Percentiles rank a stretch among this genome's conserved stretches.
phyloP scores from a whole-genome alignment of 2,113 vertebrate species.

The Nesogale talazaci region DNA sequence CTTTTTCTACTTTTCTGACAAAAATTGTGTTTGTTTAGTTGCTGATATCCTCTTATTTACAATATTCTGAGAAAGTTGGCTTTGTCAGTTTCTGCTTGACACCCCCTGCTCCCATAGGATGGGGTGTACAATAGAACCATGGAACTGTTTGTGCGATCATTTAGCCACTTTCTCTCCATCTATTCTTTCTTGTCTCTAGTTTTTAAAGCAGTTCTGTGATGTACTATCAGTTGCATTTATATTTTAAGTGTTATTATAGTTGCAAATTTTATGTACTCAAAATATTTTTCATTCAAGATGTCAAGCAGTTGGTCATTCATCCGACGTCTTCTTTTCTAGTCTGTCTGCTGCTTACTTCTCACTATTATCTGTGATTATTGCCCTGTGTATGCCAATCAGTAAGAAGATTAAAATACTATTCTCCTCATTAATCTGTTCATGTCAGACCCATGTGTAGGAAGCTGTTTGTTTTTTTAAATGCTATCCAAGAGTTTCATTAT shows the following conservation, averaged over 20 bases:
- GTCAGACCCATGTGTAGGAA: background rate
- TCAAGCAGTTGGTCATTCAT: slow-evolving; percentile 15
- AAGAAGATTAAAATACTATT: slow-evolving; percentile 45
- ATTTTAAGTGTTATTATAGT: background rate
- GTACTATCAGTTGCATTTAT: background rate
- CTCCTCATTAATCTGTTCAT: slow-evolving; percentile 43
- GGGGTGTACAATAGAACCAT: too few relatives aligned
- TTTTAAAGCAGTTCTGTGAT: background rate
- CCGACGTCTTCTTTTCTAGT: background rate
- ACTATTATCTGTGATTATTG: background rate
- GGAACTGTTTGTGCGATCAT: too few relatives aligned
- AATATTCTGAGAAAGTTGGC: too few relatives aligned
- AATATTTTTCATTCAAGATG: background rate
- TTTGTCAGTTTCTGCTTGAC: too few relatives aligned
- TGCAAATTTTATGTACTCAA: background rate
- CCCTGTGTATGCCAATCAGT: background rate
- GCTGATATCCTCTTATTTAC: too few relatives aligned
- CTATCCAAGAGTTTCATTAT: slow-evolving; percentile 42
- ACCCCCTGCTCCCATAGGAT: too few relatives aligned
- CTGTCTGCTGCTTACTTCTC: background rate
- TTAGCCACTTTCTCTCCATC: too few relatives aligned
- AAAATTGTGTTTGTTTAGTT: too few relatives aligned
- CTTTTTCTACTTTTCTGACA: too few relatives aligned
- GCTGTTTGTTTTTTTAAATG: slow-evolving; percentile 41
- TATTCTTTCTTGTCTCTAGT: background rate